Evolutionary conservation across 64 coral and sea anemone species (phyloP), one percentile per base, ranked within the genome.

Genomic region (Hydrozoanthus tunicans): DNA sequence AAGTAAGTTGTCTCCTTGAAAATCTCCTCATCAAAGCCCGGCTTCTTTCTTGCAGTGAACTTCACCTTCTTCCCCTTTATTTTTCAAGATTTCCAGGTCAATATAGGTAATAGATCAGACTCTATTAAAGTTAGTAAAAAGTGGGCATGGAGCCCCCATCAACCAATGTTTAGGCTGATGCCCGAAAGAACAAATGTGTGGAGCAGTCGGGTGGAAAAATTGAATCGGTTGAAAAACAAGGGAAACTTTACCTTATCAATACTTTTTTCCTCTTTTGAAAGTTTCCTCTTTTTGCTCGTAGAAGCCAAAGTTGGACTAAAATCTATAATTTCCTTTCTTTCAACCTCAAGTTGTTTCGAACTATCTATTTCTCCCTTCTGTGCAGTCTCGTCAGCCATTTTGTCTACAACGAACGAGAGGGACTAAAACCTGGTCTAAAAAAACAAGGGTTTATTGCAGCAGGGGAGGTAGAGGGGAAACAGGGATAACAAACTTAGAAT

Each of bases 21-120:
- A 51, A 89, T 76, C 57, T 92, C 90, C 65, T 92, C 27, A 11
- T 98, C 92, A 98, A 95, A 98, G 62, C 96, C 94, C 59, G 94
- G 94, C 15, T 91, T 95, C 69, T 77, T 98, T 52, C 59, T 93
- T 12, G 65, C 83, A 20, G 58, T 69, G 32, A 83, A 7, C 61
- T 93, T 95, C 73, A 73, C 13, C 78, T 89, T 93, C 83, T 98
- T 95, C 73, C 92, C 62, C 77, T 91, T 63, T 9, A 71, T 64
- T 26, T 64, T 20, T 9, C n/a, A 56, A 64, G 32, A 43, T 43
- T 43, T 43, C 32, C 32, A 43, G 32, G 32, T 43, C 0, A 43
- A 43, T 43, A 43, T 43, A 43, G 32, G 32, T 43, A 43, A 43
- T 43, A 43, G 32, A 43, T 43, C 32, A 2, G 32, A 43, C 32